These are phyloP conservation scores for Pitangus sulphuratus DNA, from an alignment of 2,797 vertebrate genomes.

Conservation along the genomic window DNA sequence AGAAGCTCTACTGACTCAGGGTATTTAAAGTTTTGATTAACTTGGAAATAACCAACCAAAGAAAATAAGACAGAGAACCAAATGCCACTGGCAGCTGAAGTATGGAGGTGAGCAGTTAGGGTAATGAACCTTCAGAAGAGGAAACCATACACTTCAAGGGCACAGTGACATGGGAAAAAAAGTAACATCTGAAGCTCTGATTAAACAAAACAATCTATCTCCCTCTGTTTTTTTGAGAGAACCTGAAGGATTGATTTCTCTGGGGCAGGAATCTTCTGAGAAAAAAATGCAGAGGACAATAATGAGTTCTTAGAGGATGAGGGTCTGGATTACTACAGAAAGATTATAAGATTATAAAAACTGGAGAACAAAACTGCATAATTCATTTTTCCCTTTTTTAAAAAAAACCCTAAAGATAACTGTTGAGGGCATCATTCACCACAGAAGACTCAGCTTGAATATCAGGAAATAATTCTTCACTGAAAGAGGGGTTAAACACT, in stretches of 20 bases:
- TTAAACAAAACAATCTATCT: not conserved
- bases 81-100: not conserved
- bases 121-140: not conserved
- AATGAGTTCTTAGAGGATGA: not conserved
- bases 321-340: not conserved
- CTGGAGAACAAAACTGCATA: not conserved
- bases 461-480: not conserved
- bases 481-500: not conserved
- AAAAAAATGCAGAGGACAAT: not conserved
- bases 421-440: not conserved
- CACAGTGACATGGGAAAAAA: not conserved
- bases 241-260: not conserved
- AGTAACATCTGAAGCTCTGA: not conserved
- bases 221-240: not conserved
- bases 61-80: not conserved
- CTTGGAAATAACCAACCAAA: not conserved
- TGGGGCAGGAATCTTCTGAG: not conserved
- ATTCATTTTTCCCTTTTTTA: not conserved
- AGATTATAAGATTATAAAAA: not conserved
- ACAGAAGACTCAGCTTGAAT: not conserved
- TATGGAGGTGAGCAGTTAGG: rapidly evolving
- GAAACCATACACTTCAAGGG: not conserved
- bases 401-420: not conserved
- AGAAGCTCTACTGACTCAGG: not conserved
- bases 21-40: not conserved